Conservation (phyloP, 2,797 vertebrate genomes). For the Gymnodraco acuticeps region DNA sequence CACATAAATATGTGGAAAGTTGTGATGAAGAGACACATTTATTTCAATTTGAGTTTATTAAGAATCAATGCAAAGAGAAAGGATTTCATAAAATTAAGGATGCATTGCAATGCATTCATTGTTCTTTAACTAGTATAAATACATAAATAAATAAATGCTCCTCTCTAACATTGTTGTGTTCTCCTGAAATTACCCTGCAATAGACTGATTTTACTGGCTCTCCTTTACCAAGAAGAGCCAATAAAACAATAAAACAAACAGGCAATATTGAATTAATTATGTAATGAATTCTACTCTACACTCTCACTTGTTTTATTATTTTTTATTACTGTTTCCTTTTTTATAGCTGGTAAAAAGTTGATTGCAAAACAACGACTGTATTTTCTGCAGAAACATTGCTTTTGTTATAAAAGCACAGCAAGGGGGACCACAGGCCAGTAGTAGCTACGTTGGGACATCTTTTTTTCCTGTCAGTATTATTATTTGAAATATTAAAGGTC, state of each 20-base stretch:
- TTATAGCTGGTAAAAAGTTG: constrained; percentile 20
- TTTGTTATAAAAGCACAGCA: not conserved
- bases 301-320: constrained; percentile 15
- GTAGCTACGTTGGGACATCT: not conserved
- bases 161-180: not conserved
- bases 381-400: constrained; percentile 1
- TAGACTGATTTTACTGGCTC: not conserved
- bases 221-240: constrained; percentile 6
- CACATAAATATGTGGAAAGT: not conserved
- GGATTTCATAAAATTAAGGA: constrained; percentile 2
- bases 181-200: not conserved
- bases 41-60: not conserved
- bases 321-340: constrained; percentile 9
- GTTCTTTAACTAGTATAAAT: not conserved
- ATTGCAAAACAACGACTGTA: constrained; percentile 14
- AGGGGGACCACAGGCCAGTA: not conserved
- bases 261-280: constrained; percentile 30
- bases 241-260: not conserved
- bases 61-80: not conserved
- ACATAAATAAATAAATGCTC: not conserved
- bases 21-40: not conserved
- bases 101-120: not conserved
- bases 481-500: constrained; percentile 11
- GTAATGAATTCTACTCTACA: constrained; percentile 1
- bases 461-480: constrained; percentile 12